Evolutionary conservation across 1,140 invertebrate species (phyloP).

Genomic region (Dendroctonus ponderosae): DNA sequence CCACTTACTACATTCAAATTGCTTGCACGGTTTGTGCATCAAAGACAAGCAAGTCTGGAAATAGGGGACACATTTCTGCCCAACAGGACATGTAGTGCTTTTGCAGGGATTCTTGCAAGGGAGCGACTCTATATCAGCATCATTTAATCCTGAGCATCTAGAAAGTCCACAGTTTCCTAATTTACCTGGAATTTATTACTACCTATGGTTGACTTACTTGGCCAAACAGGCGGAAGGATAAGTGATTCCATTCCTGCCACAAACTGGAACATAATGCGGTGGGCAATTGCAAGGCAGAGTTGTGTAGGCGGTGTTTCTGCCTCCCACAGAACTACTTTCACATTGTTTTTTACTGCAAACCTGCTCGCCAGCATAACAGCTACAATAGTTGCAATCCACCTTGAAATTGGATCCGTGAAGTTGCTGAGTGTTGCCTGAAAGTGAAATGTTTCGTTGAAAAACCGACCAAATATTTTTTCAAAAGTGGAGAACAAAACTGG

Average conservation of each 20-base stretch:
- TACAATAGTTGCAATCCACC: constrained; percentile 82
- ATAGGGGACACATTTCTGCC: constrained; percentile 67
- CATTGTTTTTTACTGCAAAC: constrained; percentile 76
- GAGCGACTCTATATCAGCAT: constrained; percentile 73
- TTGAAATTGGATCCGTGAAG: constrained; percentile 67
- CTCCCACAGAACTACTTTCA: constrained; percentile 46
- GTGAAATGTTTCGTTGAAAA: constrained; percentile 49
- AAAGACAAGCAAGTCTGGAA: constrained; percentile 74
- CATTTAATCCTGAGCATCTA: constrained; percentile 71
- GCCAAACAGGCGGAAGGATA: constrained; percentile 84
- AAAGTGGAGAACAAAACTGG: too few relatives aligned
- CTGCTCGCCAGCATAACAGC: constrained; percentile 78
- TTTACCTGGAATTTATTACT: background rate
- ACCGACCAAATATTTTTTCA: background rate
- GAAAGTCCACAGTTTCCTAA: constrained; percentile 36
- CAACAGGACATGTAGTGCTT: constrained; percentile 59
- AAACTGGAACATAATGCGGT: constrained; percentile 79
- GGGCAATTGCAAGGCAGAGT: constrained; percentile 83
- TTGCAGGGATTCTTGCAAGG: constrained; percentile 67
- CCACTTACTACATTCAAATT: constrained; percentile 76
- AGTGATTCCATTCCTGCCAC: constrained; percentile 73
- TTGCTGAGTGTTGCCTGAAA: constrained; percentile 58
- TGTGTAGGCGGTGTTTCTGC: constrained; percentile 53
- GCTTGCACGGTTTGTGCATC: constrained; percentile 71
- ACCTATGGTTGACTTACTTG: constrained; percentile 56